Percentiles rank a stretch among this genome's conserved stretches.
phyloP scores from a whole-genome alignment of 2,888 invertebrate species.

The Calameuta filiformis region DNA sequence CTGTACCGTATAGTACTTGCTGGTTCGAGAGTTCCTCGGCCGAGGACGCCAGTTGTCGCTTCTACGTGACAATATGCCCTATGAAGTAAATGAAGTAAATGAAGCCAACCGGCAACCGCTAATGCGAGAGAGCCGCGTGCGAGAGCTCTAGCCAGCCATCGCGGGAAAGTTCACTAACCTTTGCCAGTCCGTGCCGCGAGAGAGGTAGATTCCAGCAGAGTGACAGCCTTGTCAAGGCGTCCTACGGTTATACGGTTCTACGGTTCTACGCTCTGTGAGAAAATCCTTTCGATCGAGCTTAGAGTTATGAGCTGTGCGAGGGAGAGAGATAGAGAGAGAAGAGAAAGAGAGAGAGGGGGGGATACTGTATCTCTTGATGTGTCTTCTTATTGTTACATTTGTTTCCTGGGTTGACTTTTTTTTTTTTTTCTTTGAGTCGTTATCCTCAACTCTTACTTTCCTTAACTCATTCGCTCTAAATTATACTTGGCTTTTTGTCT shows the following conservation, averaged over 20 bases:
- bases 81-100: conserved; percentile 26
- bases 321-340: neutral
- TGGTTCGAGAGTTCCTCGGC: neutral
- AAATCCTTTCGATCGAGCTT: neutral
- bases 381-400: neutral
- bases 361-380: neutral
- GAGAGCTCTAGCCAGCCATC: conserved; percentile 5
- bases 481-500: neutral
- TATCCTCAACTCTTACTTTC: neutral
- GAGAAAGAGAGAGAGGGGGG: neutral
- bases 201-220: conserved; percentile 40
- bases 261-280: conserved; percentile 1
- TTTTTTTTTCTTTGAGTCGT: neutral
- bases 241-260: conserved; percentile 18
- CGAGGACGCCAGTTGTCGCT: neutral
- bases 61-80: conserved; percentile 24
- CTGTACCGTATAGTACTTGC: neutral
- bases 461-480: neutral
- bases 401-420: neutral
- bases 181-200: conserved; percentile 26
- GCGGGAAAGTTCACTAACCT: conserved; percentile 44
- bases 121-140: conserved; percentile 29
- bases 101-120: conserved; percentile 18
- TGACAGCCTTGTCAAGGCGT: conserved; percentile 48
- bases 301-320: neutral